These are phyloP conservation scores for Dryobota labecula DNA, from an alignment of 2,888 invertebrate species.

Conservation along the genomic window DNA sequence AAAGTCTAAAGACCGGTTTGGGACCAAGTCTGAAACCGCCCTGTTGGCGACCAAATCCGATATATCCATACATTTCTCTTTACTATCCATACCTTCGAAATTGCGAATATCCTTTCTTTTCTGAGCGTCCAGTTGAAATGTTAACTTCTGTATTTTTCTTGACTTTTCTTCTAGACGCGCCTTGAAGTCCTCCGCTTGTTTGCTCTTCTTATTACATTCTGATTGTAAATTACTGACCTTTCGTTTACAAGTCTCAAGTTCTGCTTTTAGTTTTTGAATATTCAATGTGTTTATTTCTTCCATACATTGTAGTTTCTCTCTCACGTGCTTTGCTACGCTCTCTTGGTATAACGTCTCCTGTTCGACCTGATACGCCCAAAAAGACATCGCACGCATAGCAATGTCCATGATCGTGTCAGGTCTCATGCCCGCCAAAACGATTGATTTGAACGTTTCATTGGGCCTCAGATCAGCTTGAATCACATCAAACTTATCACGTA, in stretches of 20 bases:
- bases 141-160: conserved; percentile 86
- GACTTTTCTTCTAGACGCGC: conserved; percentile 85
- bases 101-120: conserved; percentile 83
- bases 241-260: conserved; percentile 86
- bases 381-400: conserved; percentile 89
- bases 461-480: conserved; percentile 89
- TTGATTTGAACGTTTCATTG: conserved; percentile 88
- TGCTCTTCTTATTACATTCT: conserved; percentile 85
- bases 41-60: conserved; percentile 84
- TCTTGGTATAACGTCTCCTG: conserved; percentile 89
- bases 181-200: conserved; percentile 85
- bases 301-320: conserved; percentile 85
- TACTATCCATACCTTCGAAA: conserved; percentile 76
- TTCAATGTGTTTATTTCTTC: conserved; percentile 86
- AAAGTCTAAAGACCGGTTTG: conserved; percentile 81
- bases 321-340: conserved; percentile 84
- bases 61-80: conserved; percentile 85
- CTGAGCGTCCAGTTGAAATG: conserved; percentile 84
- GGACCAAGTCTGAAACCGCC: conserved; percentile 80
- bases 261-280: conserved; percentile 86
- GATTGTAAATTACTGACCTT: conserved; percentile 84
- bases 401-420: conserved; percentile 90
- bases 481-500: conserved; percentile 88
- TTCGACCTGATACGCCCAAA: conserved; percentile 89
- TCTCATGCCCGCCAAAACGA: conserved; percentile 88